phyloP scores from a whole-genome alignment of 2,888 invertebrate species.

The Oxyteleia sp. region DNA sequence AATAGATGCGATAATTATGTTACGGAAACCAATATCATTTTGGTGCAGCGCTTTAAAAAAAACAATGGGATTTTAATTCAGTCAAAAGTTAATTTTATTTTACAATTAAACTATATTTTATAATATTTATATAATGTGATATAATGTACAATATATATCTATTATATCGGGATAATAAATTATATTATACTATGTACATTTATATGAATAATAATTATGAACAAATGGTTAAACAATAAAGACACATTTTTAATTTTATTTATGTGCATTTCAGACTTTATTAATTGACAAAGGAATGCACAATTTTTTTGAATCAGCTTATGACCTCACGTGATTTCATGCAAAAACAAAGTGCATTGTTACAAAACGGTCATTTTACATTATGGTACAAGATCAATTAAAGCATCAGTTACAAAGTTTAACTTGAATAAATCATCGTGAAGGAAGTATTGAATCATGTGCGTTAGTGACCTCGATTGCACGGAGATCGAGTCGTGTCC shows the following conservation, averaged over 20 bases:
- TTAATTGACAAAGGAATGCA: constrained; percentile 15
- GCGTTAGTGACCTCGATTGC: constrained; percentile 69
- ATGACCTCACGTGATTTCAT: constrained; percentile 4
- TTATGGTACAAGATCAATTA: constrained; percentile 40
- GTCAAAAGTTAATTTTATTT: too few species aligned
- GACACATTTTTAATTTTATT: neutral
- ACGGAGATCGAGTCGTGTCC: constrained; percentile 54
- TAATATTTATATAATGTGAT: too few species aligned
- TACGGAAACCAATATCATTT: too few species aligned
- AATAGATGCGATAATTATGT: neutral
- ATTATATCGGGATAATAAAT: too few species aligned
- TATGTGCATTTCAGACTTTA: neutral
- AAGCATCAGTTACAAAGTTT: constrained; percentile 61
- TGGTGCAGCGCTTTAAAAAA: too few species aligned
- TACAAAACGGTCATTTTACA: constrained; percentile 29
- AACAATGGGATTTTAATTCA: too few species aligned
- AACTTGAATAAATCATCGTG: constrained; percentile 58
- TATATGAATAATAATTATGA: neutral
- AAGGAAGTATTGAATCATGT: constrained; percentile 71
- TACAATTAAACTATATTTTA: too few species aligned
- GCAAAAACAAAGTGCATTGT: constrained; percentile 30
- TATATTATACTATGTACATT: too few species aligned
- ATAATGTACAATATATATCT: too few species aligned
- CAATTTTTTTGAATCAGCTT: neutral
- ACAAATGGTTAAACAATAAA: neutral